Evolutionary conservation across 30 jellyfish, hydroid and myxozoan genomes (phyloP).

Genomic region (Clytia hemisphaerica): DNA sequence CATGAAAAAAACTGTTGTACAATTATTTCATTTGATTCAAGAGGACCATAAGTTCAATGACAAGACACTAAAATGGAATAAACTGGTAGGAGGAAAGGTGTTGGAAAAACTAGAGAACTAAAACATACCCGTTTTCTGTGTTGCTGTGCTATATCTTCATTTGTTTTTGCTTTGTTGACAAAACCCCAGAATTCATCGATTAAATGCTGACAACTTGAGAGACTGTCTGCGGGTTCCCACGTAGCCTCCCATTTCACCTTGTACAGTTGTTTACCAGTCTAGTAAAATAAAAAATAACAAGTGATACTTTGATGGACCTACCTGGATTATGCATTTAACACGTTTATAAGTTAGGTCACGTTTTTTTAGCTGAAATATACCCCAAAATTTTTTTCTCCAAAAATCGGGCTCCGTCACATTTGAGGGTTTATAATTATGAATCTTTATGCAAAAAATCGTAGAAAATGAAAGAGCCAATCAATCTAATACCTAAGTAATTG

Average conservation of each 20-base stretch:
- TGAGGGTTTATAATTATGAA: too few relatives aligned
- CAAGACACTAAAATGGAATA: too few relatives aligned
- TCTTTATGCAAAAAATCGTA: too few relatives aligned
- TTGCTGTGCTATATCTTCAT: background rate
- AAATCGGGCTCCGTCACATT: too few relatives aligned
- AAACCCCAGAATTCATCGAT: slow-evolving; percentile 35
- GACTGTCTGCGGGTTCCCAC: slow-evolving; percentile 29
- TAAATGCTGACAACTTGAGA: slow-evolving; percentile 23
- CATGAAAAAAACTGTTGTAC: background rate
- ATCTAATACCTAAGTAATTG: too few relatives aligned
- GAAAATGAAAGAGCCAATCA: too few relatives aligned
- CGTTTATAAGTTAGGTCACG: too few relatives aligned
- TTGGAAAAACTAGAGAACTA: background rate
- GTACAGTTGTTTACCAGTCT: slow-evolving; percentile 33
- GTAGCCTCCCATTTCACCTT: slow-evolving; percentile 38
- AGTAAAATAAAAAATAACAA: too few relatives aligned
- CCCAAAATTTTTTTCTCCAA: too few relatives aligned
- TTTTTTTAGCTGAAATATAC: too few relatives aligned
- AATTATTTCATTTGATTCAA: background rate
- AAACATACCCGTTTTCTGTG: slow-evolving; percentile 18
- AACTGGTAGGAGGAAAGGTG: background rate
- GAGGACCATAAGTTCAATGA: background rate
- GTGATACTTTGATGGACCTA: too few relatives aligned
- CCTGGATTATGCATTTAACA: too few relatives aligned
- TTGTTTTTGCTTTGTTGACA: slow-evolving; percentile 28